A percentile compares a stretch with the other conserved stretches of the same genome.
Evolutionary conservation across 2,888 invertebrate species (phyloP).

Genomic region (Rugalucina vietnamica): DNA sequence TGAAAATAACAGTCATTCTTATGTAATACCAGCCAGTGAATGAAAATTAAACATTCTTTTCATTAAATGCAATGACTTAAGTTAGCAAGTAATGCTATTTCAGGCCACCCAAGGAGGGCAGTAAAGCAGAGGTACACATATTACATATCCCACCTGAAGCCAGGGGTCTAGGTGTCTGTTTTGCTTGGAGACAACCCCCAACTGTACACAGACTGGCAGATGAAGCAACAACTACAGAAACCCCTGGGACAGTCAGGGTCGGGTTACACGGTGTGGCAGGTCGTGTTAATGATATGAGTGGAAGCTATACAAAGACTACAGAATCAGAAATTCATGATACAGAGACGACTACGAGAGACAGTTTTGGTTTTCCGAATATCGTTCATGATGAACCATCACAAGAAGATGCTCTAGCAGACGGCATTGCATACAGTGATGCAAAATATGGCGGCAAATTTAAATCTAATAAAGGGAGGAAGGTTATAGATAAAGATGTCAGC

Average conservation of each 20-base stretch:
- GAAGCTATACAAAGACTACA: not conserved
- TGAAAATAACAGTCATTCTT: no score
- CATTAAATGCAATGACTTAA: not conserved
- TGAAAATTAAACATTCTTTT: no score
- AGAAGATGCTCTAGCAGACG: not conserved
- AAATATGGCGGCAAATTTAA: not conserved
- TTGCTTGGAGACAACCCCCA: constrained; percentile 78
- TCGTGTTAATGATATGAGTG: no score
- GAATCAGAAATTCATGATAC: not conserved
- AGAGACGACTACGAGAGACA: not conserved
- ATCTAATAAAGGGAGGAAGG: constrained; percentile 6
- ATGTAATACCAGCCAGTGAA: no score
- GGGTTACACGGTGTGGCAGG: not conserved
- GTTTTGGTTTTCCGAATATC: not conserved
- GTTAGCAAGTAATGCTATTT: not conserved
- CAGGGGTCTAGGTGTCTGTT: constrained; percentile 74
- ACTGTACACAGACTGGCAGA: constrained; percentile 6
- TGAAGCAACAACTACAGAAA: not conserved
- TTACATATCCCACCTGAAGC: constrained; percentile 80
- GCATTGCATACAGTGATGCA: not conserved
- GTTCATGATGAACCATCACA: not conserved
- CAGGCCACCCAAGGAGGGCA: not conserved
- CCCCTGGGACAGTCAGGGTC: not conserved
- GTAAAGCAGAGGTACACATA: constrained; percentile 72
- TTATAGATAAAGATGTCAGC: not conserved